These are phyloP conservation scores for Synanthedon formicaeformis DNA, from an alignment of 2,888 invertebrate species.

Conservation along the genomic window DNA sequence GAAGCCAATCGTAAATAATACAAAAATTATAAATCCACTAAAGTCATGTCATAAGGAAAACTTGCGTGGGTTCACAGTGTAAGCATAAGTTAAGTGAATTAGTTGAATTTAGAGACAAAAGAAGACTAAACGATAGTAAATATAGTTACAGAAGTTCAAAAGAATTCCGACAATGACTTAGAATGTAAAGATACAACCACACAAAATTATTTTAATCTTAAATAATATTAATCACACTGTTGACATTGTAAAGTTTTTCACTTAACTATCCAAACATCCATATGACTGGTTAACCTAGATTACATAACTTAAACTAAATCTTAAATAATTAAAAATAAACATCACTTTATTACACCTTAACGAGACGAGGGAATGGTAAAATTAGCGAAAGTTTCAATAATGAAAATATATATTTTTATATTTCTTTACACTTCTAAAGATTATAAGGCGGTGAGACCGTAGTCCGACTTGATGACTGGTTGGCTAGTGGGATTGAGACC, in stretches of 20 bases:
- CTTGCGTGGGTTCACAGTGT: too few species aligned
- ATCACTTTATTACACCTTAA: slow-evolving; percentile 64
- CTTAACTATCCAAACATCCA: slow-evolving; percentile 62
- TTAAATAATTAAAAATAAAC: slow-evolving; percentile 39
- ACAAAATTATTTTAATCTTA: slow-evolving; percentile 51
- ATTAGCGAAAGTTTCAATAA: slow-evolving; percentile 42
- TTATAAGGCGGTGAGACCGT: slow-evolving; percentile 84
- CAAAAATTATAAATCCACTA: too few species aligned
- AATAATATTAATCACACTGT: slow-evolving; percentile 67
- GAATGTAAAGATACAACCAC: slow-evolving; percentile 52
- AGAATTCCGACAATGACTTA: slow-evolving; percentile 50
- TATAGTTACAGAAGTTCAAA: background rate
- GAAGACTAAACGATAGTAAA: too few species aligned
- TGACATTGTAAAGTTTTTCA: slow-evolving; percentile 68
- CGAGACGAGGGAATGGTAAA: slow-evolving; percentile 64
- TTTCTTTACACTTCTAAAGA: slow-evolving; percentile 55
- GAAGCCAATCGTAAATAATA: too few species aligned
- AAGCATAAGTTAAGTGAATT: too few species aligned
- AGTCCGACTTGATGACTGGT: slow-evolving; percentile 85
- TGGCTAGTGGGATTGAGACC: slow-evolving; percentile 51
- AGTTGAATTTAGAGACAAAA: too few species aligned
- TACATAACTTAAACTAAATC: slow-evolving; percentile 47
- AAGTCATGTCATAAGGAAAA: too few species aligned
- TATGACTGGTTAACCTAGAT: slow-evolving; percentile 57
- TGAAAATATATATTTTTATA: slow-evolving; percentile 49